Base-by-base conservation (phyloP, 1,140 invertebrate genomes). In the Laodelphax striatellus region DNA sequence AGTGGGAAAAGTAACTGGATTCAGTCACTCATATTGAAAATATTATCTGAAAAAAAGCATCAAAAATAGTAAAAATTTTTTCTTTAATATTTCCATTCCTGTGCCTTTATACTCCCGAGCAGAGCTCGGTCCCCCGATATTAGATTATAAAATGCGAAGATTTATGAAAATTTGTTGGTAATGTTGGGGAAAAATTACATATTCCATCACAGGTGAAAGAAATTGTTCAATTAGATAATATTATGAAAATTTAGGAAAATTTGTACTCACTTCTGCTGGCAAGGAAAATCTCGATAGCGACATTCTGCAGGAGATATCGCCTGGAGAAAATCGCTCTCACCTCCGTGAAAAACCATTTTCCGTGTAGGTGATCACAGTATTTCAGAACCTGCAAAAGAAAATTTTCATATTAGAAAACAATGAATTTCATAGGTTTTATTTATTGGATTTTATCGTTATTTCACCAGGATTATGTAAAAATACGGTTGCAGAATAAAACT, bases 341-440 rank as follows among this genome's bases (percentile, higher is more conserved):
- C 77, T 99, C 97, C 57, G 91, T 94, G 77, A 99, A 98, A 77
- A 97, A 95, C 96, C 96, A 98, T 79, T 98, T 96, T 64, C 95
- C 95, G 74, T 98, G 96, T 4, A 98, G 79, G 73, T 97, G 91
- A 71, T 98, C 95, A 72, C 95, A 97, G 75, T 98, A 98, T 69
- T 93, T 92, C 60, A 98, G 75, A 24, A 97, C 90, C 91, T 95
- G 80, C 13, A 79, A 80, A 52, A 28, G 55, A 38, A 50, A 50
- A 50, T 24, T 21, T 52, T 11, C 11, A 17, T 10, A 52, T 52
- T 21, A 52, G 22, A 52, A 9, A 52, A 52, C 11, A 10, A 52
- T 46, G 8, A 2, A 16, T 21, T 21, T 52, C 11, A 14, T n/a
- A 21, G 3, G 8, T 21, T 46, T 46, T 3, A 16, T 16, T 16